Base-by-base conservation (phyloP, 1,140 invertebrate species). In the Drosophila teissieri region DNA sequence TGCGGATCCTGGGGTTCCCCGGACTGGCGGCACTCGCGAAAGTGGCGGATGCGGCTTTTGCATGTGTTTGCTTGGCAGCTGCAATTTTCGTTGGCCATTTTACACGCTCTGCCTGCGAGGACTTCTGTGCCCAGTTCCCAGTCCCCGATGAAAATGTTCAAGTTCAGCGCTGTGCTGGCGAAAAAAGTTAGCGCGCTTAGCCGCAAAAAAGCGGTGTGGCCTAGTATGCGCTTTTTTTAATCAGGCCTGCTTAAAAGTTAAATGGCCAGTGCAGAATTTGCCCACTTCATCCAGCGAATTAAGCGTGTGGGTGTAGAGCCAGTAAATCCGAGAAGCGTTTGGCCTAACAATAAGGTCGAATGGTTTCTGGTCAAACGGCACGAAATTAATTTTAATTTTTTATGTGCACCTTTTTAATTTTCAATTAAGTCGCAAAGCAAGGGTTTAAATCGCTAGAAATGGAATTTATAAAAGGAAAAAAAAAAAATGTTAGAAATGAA, bases 311-410 rank as follows among this genome's bases (percentile, higher is more conserved):
- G 22, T 40, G n/a, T n/a, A n/a, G 42, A 17, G 40, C 10, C 61
- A 4, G 14, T 11, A 15, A 19, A 15, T 12, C 12, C 37, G 34
- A 3, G 8, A 31, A 11, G 15, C 17, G 39, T 53, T 36, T 14
- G 15, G 58, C 24, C 37, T 14, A 39, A 44, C 37, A 51, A 74
- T 40, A 40, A 8, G 63, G 58, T 63, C 22, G 40, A 68, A 52
- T 37, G 51, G 70, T 55, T 56, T 81, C 34, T 56, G 56, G 49
- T 62, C 73, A 70, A 82, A 63, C 48, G 75, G 64, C 84, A 79
- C 73, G 77, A 80, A 89, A 89, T 89, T 89, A 80, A 89, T 89
- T 89, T 89, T 72, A 78, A 84, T 84, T 89, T 89, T 89, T 89
- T 72, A 89, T 89, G 60, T 52, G 64, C 45, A 84, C 84, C 84